Evolutionary conservation across 2,797 vertebrate species (phyloP).

Genomic region (Platalea minor): DNA sequence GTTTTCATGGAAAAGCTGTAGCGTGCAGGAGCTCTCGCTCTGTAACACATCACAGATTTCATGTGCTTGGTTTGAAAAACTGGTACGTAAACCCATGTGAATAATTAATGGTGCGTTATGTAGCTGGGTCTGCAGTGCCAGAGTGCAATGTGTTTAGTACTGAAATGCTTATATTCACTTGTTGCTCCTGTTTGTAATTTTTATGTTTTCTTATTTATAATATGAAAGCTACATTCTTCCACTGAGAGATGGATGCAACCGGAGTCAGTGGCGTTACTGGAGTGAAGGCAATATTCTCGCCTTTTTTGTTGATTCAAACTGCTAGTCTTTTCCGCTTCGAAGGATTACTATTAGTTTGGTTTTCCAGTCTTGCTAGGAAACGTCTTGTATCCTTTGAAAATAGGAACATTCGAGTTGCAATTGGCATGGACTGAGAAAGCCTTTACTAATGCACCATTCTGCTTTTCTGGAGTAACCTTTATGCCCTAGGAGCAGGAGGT

Average conservation of each 20-base stretch:
- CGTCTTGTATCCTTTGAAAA: background rate
- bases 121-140: background rate
- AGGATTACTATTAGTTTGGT: constrained; percentile 34
- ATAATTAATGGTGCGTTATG: background rate
- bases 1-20: background rate
- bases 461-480: background rate
- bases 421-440: constrained; percentile 18
- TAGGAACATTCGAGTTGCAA: constrained; percentile 28
- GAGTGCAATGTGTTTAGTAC: background rate
- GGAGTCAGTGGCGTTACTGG: background rate
- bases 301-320: constrained; percentile 30
- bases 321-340: constrained; percentile 9
- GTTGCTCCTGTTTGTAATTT: background rate
- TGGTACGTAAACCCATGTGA: accelerated
- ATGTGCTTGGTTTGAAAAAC: background rate
- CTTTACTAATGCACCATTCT: background rate
- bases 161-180: background rate
- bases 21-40: background rate
- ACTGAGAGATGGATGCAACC: background rate
- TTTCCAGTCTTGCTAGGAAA: constrained; percentile 52
- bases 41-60: background rate
- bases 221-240: background rate
- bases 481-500: background rate
- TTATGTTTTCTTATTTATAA: background rate
- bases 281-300: background rate